A percentile compares a stretch with the other conserved stretches of the same genome.
Conservation (phyloP, 2,888 invertebrate species). For the Hedychridium roseum region DNA sequence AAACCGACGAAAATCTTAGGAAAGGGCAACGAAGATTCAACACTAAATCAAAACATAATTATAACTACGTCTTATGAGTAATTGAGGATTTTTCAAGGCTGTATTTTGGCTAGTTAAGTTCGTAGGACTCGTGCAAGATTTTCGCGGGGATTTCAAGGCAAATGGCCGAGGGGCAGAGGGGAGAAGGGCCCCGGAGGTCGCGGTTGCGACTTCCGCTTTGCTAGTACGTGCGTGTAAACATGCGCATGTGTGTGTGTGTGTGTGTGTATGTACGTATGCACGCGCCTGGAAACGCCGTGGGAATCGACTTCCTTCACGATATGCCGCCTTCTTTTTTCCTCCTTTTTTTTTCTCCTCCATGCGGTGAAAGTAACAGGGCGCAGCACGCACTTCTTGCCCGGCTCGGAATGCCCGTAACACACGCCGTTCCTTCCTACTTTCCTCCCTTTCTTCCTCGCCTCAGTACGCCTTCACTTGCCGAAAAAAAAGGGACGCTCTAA, state of each 20-base stretch:
- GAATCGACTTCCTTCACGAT: constrained; percentile 28
- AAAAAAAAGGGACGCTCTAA: too few species aligned
- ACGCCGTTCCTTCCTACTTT: constrained; percentile 16
- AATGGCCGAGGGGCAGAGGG: constrained; percentile 5
- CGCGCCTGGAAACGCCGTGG: constrained; percentile 29
- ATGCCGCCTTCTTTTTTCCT: too few species aligned
- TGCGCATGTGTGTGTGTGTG: background rate
- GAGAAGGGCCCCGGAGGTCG: constrained; percentile 31
- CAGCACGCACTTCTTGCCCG: constrained; percentile 12
- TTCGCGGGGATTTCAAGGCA: too few species aligned
- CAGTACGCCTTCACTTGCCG: constrained; percentile 4
- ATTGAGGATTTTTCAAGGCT: too few species aligned
- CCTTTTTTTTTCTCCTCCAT: too few species aligned
- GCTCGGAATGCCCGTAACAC: constrained; percentile 11
- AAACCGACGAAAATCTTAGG: too few species aligned
- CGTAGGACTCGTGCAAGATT: too few species aligned
- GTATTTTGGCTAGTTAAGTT: too few species aligned
- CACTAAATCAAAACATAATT: too few species aligned
- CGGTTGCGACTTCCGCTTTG: constrained; percentile 35
- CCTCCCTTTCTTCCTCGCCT: background rate
- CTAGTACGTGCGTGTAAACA: background rate
- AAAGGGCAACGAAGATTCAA: too few species aligned
- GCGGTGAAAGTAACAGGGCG: constrained; percentile 29
- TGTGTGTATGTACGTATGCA: too few species aligned
- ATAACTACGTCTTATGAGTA: too few species aligned